Evolutionary conservation across 2,888 invertebrate genomes (phyloP), one percentile per base, ranked within the genome.

Genomic region (Seira ritae): DNA sequence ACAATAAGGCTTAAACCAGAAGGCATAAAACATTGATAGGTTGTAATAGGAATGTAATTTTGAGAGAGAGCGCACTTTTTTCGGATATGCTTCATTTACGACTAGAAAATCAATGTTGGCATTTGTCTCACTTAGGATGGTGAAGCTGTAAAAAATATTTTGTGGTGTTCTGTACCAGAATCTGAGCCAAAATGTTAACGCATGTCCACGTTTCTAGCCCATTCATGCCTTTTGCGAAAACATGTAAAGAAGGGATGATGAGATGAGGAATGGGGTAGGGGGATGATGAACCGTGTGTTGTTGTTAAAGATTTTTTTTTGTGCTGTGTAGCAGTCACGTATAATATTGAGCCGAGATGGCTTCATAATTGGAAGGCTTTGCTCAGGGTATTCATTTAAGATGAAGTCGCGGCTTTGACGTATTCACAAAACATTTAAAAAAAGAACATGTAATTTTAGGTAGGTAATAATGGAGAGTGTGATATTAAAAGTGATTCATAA

Each of bases 281-380:
- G 19, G 66, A 50, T 65, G 79, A 19, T 60, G 60, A 60, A 60
- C n/a, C n/a, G n/a, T n/a, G n/a, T n/a, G 42, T 42, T 8, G 42
- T 42, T 4, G 42, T 12, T 42, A 12, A 42, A 42, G 12, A 42
- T 12, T 42, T 42, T 42, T 42, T 42, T 42, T 42, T 20, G 20
- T 68, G 74, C 65, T 75, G 76, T 76, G 74, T 74, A 76, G 37
- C 24, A 81, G 81, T 81, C 81, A 81, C 81, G 81, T 81, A 81
- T 81, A 81, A 81, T 81, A 81, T 81, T 81, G 76, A 72, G 65
- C 76, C 75, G 69, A 81, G 76, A 76, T 74, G 67, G 81, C 50
- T 81, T 72, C 71, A 50, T 76, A 81, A 81, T 80, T 80, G 70
- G 80, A 69, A 69, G 70, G 12, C 37, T 42, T 12, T 12, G 4